phyloP scores from a whole-genome alignment of 2,113 vertebrate genomes.

The Enhydra lutris region DNA sequence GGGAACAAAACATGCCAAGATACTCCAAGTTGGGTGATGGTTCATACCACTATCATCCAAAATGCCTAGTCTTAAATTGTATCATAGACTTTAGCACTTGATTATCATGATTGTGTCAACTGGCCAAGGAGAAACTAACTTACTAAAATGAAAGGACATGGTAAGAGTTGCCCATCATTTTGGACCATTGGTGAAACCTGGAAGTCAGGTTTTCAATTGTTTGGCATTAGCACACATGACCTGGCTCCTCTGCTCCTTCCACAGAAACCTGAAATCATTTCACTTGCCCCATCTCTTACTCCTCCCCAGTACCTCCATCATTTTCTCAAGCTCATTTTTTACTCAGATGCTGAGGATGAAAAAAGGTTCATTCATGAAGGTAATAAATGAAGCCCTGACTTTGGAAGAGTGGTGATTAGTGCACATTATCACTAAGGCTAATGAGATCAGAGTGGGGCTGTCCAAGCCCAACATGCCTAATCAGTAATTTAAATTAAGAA shows the following conservation, averaged over 20 bases:
- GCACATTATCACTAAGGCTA: constrained; percentile 56
- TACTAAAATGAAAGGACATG: not conserved
- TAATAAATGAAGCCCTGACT: constrained; percentile 65
- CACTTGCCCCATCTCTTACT: fast-evolving
- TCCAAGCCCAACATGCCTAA: constrained; percentile 23
- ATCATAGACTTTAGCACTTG: not conserved
- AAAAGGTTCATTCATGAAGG: constrained; percentile 29
- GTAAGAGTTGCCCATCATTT: not conserved
- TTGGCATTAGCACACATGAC: not conserved
- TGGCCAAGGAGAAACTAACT: not conserved
- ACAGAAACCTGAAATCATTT: not conserved
- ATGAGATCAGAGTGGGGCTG: constrained; percentile 55
- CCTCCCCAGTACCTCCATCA: not conserved
- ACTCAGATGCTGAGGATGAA: constrained; percentile 9
- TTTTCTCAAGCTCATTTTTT: constrained; percentile 49
- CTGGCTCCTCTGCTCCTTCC: not conserved
- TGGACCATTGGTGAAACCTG: not conserved
- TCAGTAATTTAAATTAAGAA: constrained; percentile 59
- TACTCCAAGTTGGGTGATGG: not conserved
- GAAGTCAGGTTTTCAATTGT: not conserved
- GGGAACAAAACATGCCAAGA: not conserved
- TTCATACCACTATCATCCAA: not conserved
- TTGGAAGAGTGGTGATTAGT: constrained; percentile 61
- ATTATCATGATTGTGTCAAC: not conserved
- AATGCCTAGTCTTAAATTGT: not conserved